Evolutionary conservation across 2,888 invertebrate genomes (phyloP), one percentile per base, ranked within the genome.

Genomic region (Dioctria linearis): DNA sequence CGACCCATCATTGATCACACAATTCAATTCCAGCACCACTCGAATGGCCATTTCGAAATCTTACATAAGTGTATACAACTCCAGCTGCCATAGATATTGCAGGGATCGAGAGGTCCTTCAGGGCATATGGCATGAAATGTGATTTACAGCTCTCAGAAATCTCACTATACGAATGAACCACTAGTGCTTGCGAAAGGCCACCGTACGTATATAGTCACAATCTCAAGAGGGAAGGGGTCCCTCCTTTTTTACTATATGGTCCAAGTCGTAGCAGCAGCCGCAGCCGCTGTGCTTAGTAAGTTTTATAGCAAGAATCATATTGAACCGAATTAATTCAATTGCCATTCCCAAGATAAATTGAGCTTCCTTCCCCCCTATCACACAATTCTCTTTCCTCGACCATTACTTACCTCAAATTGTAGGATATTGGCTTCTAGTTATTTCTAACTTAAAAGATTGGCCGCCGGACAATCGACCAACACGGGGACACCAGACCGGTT

Each of bases 391-490:
- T 11, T 39, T 25, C 39, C 61, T 39, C 11, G 4, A 25, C 39
- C 61, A 61, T 61, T 25, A 61, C 39, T 61, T 39, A 61, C 61
- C 11, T 61, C 61, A 5, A 61, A 61, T 61, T 61, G 61, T 61
- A 61, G 61, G 61, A 25, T 61, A 61, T 61, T 61, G 61, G 25
- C 61, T 61, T 61, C 11, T 54, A 25, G 25, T 25, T 25, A 54
- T 54, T 54, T 54, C 9, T 46, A 25, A 25, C 54, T 54, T 3
- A 54, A 6, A 46, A 4, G 54, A 25, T 25, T 25, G 25, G 25
- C 25, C 25, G 25, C 25, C 25, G 25, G 25, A 25, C 25, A 25
- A 25, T 25, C 25, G 25, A 25, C 25, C 25, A 25, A 25, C 1
- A 25, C 25, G 2, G 25, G 25, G 25, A 25, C 1, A 25, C 25